Base-by-base conservation (phyloP, 2,797 vertebrate genomes). In the Myotis myotis region DNA sequence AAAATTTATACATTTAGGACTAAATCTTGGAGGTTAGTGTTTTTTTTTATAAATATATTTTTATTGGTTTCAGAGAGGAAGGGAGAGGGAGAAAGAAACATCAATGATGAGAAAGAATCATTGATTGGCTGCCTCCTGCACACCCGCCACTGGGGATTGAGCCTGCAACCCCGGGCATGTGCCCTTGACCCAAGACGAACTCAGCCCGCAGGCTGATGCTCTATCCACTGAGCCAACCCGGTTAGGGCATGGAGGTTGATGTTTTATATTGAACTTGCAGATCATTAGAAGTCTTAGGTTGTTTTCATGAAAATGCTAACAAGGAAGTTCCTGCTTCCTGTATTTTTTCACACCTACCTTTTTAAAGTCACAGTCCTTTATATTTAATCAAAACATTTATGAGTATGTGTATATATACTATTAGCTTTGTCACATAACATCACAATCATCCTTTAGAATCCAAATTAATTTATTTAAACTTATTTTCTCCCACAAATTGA, bases 401-500 rank as follows among this genome's bases (percentile, higher is more conserved):
- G 28, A 94, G 3, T 53, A 5, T 60, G 20, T 85, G 11, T 83
- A 6, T 80, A 66, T 76, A 47, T 89, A 53, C n/a, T 62, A 4
- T 88, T 47, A 55, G 16, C 74, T 80, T 84, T 91, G 20, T 76
- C 33, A 84, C 6, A 62, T 80, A 71, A 79, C 11, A 36, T 66
- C 64, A 66, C 53, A 87, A 57, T 90, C 47, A 57, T 62, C 60
- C 79, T 95, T 95, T 33, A 76, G 11, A 72, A 60, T 85, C 4
- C 13, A 87, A 68, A 83, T 76, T 85, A 41, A 88, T 49, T 33
- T 66, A 82, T 70, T 80, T 60, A 66, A 96, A 85, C 33, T 16
- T 44, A 30, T 68, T 87, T 91, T 12, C 36, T 97, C 93, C 20
- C 15, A 83, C 4, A 76, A 80, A 74, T 57, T 89, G 68, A 68